Evolutionary conservation across 1,140 invertebrate genomes (phyloP).

Genomic region (Oppia nitens): DNA sequence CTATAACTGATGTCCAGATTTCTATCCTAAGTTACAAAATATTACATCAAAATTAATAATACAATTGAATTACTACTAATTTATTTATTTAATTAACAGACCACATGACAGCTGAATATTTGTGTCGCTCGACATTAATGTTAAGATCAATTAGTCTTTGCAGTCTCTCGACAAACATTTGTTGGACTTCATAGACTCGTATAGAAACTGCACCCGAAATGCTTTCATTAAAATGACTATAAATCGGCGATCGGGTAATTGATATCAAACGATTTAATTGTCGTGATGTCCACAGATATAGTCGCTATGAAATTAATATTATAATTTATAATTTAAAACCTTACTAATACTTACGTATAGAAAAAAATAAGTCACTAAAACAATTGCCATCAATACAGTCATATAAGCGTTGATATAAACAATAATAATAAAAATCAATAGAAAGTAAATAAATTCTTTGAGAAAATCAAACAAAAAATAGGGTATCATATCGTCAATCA

Average conservation of each 20-base stretch:
- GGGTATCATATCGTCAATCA: constrained; percentile 26
- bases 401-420: constrained; percentile 30
- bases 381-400: constrained; percentile 35
- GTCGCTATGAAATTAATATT: constrained; percentile 33
- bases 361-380: constrained; percentile 31
- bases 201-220: constrained; percentile 37
- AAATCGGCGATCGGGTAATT: constrained; percentile 36
- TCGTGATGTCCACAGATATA: constrained; percentile 35
- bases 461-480: constrained; percentile 26
- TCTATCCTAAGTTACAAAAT: too few species aligned
- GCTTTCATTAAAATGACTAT: constrained; percentile 38
- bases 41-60: not conserved
- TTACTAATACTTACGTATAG: constrained; percentile 39
- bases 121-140: constrained; percentile 29
- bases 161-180: not conserved
- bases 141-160: not conserved
- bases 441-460: constrained; percentile 17
- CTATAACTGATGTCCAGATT: constrained; percentile 26
- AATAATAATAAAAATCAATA: constrained; percentile 16
- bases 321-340: constrained; percentile 27
- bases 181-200: constrained; percentile 31
- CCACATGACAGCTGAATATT: constrained; percentile 24
- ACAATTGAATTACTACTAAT: not conserved
- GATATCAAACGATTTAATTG: constrained; percentile 39
- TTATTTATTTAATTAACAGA: not conserved